Conservation (phyloP, 2,797 vertebrate genomes). For the Eptatretus atami region DNA sequence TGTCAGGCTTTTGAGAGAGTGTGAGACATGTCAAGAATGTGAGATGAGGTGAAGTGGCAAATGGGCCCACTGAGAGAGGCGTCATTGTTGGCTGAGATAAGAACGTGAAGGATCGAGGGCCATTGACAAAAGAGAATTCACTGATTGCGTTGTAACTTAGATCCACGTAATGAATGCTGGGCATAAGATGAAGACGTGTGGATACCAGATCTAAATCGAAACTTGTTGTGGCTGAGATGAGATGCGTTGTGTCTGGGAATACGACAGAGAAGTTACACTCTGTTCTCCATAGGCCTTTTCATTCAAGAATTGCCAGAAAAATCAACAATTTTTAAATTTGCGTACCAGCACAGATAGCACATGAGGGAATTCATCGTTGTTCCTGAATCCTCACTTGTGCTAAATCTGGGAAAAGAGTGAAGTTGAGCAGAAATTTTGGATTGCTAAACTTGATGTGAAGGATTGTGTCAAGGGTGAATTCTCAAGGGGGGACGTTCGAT, state of each 20-base stretch:
- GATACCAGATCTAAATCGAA: not conserved
- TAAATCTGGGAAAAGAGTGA: slow-evolving; percentile 4
- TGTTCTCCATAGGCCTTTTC: not conserved
- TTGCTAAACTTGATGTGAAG: slow-evolving; percentile 3
- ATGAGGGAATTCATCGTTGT: slow-evolving; percentile 1
- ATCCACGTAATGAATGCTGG: not conserved
- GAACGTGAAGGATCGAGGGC: not conserved
- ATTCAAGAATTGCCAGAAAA: not conserved
- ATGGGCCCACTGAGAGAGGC: not conserved
- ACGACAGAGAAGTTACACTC: not conserved
- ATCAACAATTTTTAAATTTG: too few species aligned
- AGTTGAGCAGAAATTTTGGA: slow-evolving; percentile 1
- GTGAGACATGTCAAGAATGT: not conserved
- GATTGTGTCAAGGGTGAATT: not conserved
- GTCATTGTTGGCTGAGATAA: slow-evolving; percentile 4
- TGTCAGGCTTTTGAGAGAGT: not conserved
- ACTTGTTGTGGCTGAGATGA: slow-evolving; percentile 2
- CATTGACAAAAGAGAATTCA: not conserved
- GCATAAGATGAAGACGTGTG: not conserved
- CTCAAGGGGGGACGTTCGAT: not conserved
- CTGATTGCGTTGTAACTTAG: slow-evolving; percentile 2
- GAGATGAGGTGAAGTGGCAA: slow-evolving; percentile 1
- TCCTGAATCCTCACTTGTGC: not conserved
- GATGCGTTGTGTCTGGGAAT: not conserved
- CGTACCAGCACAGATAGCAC: not conserved